A percentile compares a stretch with the other conserved stretches of the same genome.
Evolutionary conservation across 2,888 invertebrate genomes (phyloP).

Genomic region (Napeogenes inachia): DNA sequence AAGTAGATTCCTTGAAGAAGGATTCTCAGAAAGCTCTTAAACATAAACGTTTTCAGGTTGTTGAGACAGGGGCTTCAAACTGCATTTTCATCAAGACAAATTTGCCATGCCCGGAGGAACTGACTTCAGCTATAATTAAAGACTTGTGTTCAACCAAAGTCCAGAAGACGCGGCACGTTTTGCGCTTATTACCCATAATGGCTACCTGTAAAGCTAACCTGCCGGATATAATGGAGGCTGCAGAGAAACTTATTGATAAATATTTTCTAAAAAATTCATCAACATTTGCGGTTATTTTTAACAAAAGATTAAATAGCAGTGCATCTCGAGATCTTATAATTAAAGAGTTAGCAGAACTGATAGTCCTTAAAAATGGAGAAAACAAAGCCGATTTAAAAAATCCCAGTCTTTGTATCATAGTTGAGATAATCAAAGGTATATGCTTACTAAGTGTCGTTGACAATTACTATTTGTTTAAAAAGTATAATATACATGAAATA

Average conservation of each 20-base stretch:
- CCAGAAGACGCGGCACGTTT: constrained; percentile 85
- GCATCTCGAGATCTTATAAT: constrained; percentile 85
- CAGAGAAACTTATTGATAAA: constrained; percentile 82
- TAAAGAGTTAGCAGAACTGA: constrained; percentile 83
- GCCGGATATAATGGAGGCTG: constrained; percentile 83
- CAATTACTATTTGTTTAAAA: constrained; percentile 86
- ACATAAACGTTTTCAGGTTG: constrained; percentile 81
- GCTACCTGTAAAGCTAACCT: constrained; percentile 87
- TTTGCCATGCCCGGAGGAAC: constrained; percentile 83
- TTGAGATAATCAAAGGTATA: constrained; percentile 89
- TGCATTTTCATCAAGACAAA: constrained; percentile 91
- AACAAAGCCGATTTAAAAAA: constrained; percentile 88
- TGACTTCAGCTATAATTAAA: constrained; percentile 84
- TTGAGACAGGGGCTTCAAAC: constrained; percentile 90
- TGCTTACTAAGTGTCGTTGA: constrained; percentile 89
- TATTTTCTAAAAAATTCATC: constrained; percentile 84
- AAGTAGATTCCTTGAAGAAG: constrained; percentile 77
- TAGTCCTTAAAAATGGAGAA: constrained; percentile 81
- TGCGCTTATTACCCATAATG: constrained; percentile 89
- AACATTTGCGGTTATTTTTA: constrained; percentile 86
- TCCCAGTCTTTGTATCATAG: constrained; percentile 86
- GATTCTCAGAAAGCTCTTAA: constrained; percentile 65
- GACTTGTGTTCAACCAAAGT: constrained; percentile 82
- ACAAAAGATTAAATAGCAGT: constrained; percentile 86
- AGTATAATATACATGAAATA: constrained; percentile 89